Percentiles rank a stretch among this genome's conserved stretches.
Conservation (phyloP, 2,888 invertebrate genomes). For the Nebria brevicollis region DNA sequence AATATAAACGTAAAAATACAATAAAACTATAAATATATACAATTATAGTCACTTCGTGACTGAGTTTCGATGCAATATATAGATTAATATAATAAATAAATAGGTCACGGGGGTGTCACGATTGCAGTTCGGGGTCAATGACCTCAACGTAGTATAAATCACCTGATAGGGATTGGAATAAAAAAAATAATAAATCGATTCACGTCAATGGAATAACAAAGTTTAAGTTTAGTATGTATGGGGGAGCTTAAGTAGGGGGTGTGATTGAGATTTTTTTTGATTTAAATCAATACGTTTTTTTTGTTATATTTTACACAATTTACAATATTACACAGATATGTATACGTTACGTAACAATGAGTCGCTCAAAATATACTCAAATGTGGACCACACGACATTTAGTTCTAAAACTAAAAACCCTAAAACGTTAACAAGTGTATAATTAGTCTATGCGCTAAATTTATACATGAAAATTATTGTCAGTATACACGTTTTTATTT, state of each 20-base stretch:
- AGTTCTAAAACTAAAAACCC: neutral
- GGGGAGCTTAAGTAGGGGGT: no score
- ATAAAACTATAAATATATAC: neutral
- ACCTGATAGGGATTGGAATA: no score
- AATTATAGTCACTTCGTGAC: neutral
- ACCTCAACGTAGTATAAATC: no score
- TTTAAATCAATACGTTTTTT: neutral
- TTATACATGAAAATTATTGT: neutral
- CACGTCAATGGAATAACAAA: no score
- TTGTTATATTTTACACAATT: neutral
- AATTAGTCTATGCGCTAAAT: neutral
- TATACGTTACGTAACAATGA: neutral
- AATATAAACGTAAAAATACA: no score
- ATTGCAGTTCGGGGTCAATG: neutral
- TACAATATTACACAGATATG: neutral
- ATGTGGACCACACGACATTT: neutral
- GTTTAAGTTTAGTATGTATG: no score
- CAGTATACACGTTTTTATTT: neutral
- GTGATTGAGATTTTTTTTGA: no score
- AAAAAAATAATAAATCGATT: no score
- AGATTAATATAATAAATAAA: neutral
- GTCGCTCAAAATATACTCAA: neutral
- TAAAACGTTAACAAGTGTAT: neutral
- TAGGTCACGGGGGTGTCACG: neutral
- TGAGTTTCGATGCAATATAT: neutral